These are phyloP conservation scores for Silurus asotus DNA, from an alignment of 2,113 vertebrate genomes.

Conservation along the genomic window DNA sequence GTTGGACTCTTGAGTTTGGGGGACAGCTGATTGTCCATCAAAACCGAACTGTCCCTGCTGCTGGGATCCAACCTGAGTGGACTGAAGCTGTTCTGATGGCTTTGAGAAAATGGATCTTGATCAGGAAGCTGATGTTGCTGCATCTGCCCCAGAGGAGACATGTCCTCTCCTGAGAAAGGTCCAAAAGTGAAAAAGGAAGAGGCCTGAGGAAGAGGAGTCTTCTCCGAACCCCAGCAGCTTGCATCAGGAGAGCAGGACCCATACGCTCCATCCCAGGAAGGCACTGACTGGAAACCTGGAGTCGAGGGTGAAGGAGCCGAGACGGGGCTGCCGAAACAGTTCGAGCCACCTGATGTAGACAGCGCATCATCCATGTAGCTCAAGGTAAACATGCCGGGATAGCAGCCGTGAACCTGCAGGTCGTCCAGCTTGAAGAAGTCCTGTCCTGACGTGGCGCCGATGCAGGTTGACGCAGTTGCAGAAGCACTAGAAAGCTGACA, in stretches of 20 bases:
- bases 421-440: constrained; percentile 83
- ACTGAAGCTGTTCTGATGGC: constrained; percentile 67
- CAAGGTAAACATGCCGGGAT: constrained; percentile 80
- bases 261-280: constrained; percentile 86
- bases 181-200: constrained; percentile 82
- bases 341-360: constrained; percentile 82
- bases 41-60: constrained; percentile 68
- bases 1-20: constrained; percentile 75
- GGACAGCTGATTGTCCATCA: constrained; percentile 72
- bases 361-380: constrained; percentile 78
- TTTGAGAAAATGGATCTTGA: constrained; percentile 75
- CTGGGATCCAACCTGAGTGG: constrained; percentile 69
- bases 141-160: constrained; percentile 69
- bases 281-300: constrained; percentile 78
- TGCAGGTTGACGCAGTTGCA: constrained; percentile 48
- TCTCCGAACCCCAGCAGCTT: constrained; percentile 77
- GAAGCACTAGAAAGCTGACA: constrained; percentile 79
- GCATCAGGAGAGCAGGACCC: constrained; percentile 81
- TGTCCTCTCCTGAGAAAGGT: constrained; percentile 63
- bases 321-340: constrained; percentile 87
- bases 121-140: constrained; percentile 66
- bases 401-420: constrained; percentile 90
- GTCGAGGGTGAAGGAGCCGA: constrained; percentile 83
- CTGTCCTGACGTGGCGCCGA: constrained; percentile 61
- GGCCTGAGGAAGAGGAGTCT: constrained; percentile 67